phyloP scores from a whole-genome alignment of 2,888 invertebrate genomes.

The Eupithecia subumbrata region DNA sequence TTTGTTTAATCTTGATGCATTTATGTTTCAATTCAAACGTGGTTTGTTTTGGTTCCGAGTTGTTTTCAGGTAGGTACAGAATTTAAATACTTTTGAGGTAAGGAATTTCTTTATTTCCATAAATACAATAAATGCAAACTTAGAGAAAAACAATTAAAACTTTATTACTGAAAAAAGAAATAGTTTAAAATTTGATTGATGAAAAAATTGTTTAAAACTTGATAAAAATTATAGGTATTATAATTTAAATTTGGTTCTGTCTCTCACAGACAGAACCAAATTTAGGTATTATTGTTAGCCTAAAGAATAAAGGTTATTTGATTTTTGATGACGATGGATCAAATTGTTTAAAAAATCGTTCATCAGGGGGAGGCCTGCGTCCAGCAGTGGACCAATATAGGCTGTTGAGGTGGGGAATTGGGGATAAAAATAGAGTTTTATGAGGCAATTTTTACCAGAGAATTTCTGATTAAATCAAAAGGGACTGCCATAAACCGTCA shows the following conservation, averaged over 20 bases:
- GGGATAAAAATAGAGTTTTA: neutral
- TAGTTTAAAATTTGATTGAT: too few species aligned
- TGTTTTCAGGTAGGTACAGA: neutral
- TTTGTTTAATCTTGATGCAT: constrained; percentile 27
- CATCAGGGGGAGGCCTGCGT: too few species aligned
- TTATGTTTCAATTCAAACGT: constrained; percentile 9
- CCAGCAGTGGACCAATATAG: too few species aligned
- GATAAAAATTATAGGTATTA: too few species aligned
- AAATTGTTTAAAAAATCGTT: neutral
- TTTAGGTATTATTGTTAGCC: neutral
- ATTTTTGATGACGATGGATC: neutral
- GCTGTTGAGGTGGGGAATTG: too few species aligned
- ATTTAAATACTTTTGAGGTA: neutral
- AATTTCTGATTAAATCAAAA: neutral
- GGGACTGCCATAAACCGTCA: neutral
- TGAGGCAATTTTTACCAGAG: neutral
- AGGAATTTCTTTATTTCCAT: too few species aligned
- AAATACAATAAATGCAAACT: too few species aligned
- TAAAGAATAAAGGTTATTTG: neutral
- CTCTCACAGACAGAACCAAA: too few species aligned
- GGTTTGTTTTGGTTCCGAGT: neutral
- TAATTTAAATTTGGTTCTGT: too few species aligned
- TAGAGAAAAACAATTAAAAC: too few species aligned
- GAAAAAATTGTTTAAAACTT: too few species aligned
- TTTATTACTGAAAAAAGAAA: too few species aligned